Evolutionary conservation across 2,888 invertebrate species (phyloP).

Genomic region (Aquatica leii): DNA sequence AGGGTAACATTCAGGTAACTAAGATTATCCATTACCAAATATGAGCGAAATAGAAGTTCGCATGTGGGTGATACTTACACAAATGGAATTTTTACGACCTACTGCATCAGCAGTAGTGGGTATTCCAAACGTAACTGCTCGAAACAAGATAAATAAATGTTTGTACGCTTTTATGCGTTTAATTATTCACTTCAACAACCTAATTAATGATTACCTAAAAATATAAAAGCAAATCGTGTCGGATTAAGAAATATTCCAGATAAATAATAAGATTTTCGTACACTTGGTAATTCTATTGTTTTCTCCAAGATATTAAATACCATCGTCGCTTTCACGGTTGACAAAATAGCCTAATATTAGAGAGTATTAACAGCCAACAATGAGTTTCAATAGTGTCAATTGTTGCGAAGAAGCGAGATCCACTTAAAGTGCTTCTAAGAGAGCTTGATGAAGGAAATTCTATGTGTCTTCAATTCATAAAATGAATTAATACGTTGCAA

Average conservation of each 20-base stretch:
- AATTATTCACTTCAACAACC: too few species aligned
- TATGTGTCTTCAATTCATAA: slow-evolving; percentile 9
- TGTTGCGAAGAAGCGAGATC: slow-evolving; percentile 38
- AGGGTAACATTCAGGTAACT: slow-evolving; percentile 36
- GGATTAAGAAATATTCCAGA: slow-evolving; percentile 44
- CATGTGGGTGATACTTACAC: slow-evolving; percentile 37
- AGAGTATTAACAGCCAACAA: slow-evolving; percentile 33
- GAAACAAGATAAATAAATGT: neutral
- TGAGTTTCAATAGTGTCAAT: slow-evolving; percentile 41
- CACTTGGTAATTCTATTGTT: slow-evolving; percentile 43
- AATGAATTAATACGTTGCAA: neutral
- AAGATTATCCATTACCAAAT: slow-evolving; percentile 34
- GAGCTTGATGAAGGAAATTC: slow-evolving; percentile 42
- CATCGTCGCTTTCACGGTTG: slow-evolving; percentile 32
- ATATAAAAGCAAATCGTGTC: slow-evolving; percentile 45
- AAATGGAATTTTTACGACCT: slow-evolving; percentile 45
- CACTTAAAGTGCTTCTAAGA: slow-evolving; percentile 43
- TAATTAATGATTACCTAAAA: slow-evolving; percentile 10
- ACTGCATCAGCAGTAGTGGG: slow-evolving; percentile 31
- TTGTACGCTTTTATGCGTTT: neutral
- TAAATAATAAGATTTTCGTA: slow-evolving; percentile 40
- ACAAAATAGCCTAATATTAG: slow-evolving; percentile 37
- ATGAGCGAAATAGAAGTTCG: slow-evolving; percentile 30
- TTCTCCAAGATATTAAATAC: slow-evolving; percentile 44
- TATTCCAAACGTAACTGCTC: slow-evolving; percentile 27